Conservation (phyloP, 64 coral and sea anemone genomes). For the Stylophora pistillata region DNA sequence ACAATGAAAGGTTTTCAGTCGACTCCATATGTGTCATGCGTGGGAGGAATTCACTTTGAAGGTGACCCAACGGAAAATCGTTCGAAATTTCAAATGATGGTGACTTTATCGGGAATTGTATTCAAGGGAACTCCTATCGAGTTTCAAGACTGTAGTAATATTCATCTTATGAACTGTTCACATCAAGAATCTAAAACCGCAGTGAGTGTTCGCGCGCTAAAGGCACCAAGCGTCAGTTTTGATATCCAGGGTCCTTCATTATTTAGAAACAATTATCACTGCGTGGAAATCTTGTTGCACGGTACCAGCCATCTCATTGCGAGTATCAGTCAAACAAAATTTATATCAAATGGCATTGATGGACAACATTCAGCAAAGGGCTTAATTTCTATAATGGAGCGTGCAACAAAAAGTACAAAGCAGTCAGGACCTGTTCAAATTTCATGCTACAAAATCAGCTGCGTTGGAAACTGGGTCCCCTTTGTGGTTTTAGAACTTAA, state of each 20-base stretch:
- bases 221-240: neutral
- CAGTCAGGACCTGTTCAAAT: neutral
- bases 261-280: conserved; percentile 12
- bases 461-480: neutral
- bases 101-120: conserved; percentile 24
- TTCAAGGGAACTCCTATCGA: neutral
- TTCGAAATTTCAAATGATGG: neutral
- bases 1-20: neutral
- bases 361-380: neutral
- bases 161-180: conserved; percentile 23
- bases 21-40: neutral
- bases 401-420: neutral
- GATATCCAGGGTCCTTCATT: neutral
- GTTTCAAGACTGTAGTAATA: neutral
- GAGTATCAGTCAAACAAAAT: neutral
- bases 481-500: neutral
- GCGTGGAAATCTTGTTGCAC: neutral
- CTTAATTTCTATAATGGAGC: neutral
- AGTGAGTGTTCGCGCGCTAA: neutral
- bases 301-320: neutral
- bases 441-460: neutral
- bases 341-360: conserved; percentile 15
- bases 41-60: conserved; percentile 20
- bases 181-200: neutral
- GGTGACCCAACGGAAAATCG: neutral